These are phyloP conservation scores for Athripsodes cinereus DNA, from an alignment of 2,888 invertebrate genomes.

Conservation along the genomic window DNA sequence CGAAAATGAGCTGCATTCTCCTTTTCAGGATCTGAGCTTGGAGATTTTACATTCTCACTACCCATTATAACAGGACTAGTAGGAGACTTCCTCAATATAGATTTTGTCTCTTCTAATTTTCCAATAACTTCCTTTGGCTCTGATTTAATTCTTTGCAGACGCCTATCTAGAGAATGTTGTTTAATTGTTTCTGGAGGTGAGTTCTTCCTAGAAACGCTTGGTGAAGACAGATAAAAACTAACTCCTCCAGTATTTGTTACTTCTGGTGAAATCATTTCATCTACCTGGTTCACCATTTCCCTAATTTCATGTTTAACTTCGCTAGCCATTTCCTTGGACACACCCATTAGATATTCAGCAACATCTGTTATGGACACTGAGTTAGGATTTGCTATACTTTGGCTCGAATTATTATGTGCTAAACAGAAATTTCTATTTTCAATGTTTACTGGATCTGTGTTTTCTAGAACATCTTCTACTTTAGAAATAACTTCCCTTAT, in stretches of 20 bases:
- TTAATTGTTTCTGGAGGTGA: constrained; percentile 46
- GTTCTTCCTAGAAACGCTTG: constrained; percentile 39
- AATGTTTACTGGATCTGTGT: constrained; percentile 56
- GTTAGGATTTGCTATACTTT: constrained; percentile 51
- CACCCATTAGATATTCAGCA: constrained; percentile 71
- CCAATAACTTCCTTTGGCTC: constrained; percentile 4
- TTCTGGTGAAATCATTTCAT: constrained; percentile 58
- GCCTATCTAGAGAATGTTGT: constrained; percentile 41
- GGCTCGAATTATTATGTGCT: constrained; percentile 51
- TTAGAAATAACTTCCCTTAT: constrained; percentile 73
- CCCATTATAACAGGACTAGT: constrained; percentile 41
- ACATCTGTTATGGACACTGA: constrained; percentile 71
- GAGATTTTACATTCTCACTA: neutral
- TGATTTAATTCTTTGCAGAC: constrained; percentile 32
- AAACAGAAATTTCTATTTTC: constrained; percentile 39
- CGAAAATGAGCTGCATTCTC: constrained; percentile 26
- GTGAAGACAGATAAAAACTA: constrained; percentile 30
- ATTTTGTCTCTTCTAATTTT: constrained; percentile 10
- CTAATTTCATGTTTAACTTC: constrained; percentile 74
- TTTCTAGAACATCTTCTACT: constrained; percentile 72
- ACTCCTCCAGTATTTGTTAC: constrained; percentile 16
- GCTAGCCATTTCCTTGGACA: constrained; percentile 71
- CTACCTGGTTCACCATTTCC: constrained; percentile 67
- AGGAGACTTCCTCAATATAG: constrained; percentile 41
- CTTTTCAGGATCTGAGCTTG: constrained; percentile 6